Conservation (phyloP, 2,113 vertebrate genomes). For the Noturus placidus region DNA sequence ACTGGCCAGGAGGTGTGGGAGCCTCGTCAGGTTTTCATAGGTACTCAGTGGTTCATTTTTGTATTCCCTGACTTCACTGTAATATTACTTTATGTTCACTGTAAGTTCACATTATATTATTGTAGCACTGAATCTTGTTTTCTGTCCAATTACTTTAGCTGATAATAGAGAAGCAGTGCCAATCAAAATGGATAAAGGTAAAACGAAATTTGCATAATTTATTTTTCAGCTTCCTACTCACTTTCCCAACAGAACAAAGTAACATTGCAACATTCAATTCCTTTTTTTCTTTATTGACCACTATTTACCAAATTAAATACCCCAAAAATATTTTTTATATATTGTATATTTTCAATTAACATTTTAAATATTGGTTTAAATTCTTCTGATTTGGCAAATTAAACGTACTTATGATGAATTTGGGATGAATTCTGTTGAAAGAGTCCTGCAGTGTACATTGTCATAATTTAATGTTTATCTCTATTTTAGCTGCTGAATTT, state of each 20-base stretch:
- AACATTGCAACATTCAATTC: neutral
- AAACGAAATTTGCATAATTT: neutral
- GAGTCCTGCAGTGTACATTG: neutral
- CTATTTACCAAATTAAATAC: too few species aligned
- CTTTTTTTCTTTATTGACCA: neutral
- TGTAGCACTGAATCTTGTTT: neutral
- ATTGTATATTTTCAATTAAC: too few species aligned
- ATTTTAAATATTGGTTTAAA: neutral
- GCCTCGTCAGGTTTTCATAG: slow-evolving; percentile 5
- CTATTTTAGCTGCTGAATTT: slow-evolving; percentile 20
- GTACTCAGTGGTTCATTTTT: neutral
- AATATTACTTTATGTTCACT: neutral
- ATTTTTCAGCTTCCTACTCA: neutral
- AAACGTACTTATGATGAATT: neutral
- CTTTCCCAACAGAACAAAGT: neutral
- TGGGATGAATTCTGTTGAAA: neutral
- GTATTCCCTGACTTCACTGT: neutral
- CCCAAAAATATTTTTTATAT: too few species aligned
- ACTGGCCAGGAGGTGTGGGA: neutral
- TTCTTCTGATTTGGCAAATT: neutral
- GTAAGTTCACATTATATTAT: neutral
- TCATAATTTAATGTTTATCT: neutral
- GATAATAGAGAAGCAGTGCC: neutral
- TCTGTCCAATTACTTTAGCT: neutral
- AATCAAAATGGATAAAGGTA: neutral